phyloP scores from a whole-genome alignment of 2,797 vertebrate species.

The Orestias chungarensis region DNA sequence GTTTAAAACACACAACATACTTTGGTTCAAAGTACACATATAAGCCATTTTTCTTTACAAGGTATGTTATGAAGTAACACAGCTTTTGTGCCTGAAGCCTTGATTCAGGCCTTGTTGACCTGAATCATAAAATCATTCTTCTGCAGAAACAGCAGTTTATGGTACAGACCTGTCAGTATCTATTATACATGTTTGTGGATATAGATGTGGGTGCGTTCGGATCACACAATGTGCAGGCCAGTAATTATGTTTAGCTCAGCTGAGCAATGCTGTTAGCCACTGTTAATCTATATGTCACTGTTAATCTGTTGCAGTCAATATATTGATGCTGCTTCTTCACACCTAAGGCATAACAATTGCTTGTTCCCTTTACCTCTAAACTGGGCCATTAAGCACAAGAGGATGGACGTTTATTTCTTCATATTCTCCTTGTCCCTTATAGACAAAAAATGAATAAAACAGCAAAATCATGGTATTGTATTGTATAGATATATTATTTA shows the following conservation, averaged over 20 bases:
- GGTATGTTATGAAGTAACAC: constrained; percentile 63
- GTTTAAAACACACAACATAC: constrained; percentile 30
- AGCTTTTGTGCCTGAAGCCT: constrained; percentile 68
- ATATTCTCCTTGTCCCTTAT: constrained; percentile 17
- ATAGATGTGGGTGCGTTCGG: constrained; percentile 43
- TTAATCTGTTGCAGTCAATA: constrained; percentile 67
- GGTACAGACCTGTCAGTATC: constrained; percentile 26
- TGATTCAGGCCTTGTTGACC: constrained; percentile 81
- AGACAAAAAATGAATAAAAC: not conserved
- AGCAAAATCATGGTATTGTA: not conserved
- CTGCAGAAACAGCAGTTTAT: constrained; percentile 48
- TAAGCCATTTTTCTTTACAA: constrained; percentile 60
- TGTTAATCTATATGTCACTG: constrained; percentile 64
- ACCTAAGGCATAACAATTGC: constrained; percentile 61
- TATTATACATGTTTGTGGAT: constrained; percentile 25
- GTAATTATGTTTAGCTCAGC: constrained; percentile 68
- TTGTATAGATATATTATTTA: not conserved
- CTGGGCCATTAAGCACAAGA: constrained; percentile 49
- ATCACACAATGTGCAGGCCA: constrained; percentile 64
- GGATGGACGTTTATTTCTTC: constrained; percentile 28
- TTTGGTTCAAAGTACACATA: constrained; percentile 36
- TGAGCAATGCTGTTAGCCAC: constrained; percentile 64
- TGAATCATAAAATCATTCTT: constrained; percentile 75
- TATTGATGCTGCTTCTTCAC: constrained; percentile 58
- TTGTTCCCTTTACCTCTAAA: constrained; percentile 57